Percentiles rank a stretch among this genome's conserved stretches.
phyloP scores from a whole-genome alignment of 2,888 invertebrate species.

The Gymnosoma rotundatum region DNA sequence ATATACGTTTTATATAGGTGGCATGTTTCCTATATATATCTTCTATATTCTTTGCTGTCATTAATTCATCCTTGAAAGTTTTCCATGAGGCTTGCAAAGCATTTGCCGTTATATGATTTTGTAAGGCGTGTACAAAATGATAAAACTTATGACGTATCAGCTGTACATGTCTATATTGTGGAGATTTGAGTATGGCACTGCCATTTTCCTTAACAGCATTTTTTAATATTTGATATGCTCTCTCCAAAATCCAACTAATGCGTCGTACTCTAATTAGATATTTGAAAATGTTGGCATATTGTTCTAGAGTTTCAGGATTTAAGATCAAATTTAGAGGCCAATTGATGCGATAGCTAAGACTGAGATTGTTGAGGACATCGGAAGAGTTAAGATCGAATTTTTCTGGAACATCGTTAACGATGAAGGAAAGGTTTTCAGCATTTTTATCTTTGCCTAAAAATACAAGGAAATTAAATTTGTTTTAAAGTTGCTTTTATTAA shows the following conservation, averaged over 20 bases:
- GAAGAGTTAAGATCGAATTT: conserved; percentile 86
- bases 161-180: conserved; percentile 88
- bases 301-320: conserved; percentile 86
- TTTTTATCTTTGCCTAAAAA: conserved; percentile 84
- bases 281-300: conserved; percentile 89
- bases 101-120: conserved; percentile 90
- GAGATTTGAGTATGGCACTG: conserved; percentile 84
- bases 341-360: conserved; percentile 86
- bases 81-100: conserved; percentile 90
- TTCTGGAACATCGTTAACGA: conserved; percentile 85
- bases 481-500: no score
- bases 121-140: conserved; percentile 88
- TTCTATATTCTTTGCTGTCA: conserved; percentile 86
- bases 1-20: conserved; percentile 88
- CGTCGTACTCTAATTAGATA: conserved; percentile 89
- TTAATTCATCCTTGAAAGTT: conserved; percentile 87
- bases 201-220: conserved; percentile 83
- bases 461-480: conserved; percentile 37
- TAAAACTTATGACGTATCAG: conserved; percentile 89
- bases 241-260: conserved; percentile 89
- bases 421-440: conserved; percentile 86
- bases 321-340: conserved; percentile 92
- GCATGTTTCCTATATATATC: conserved; percentile 89
- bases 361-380: conserved; percentile 87
- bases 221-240: conserved; percentile 87